A percentile compares a stretch with the other conserved stretches of the same genome.
Conservation (phyloP, 2,888 invertebrate genomes). For the Drosophila seclusa region DNA sequence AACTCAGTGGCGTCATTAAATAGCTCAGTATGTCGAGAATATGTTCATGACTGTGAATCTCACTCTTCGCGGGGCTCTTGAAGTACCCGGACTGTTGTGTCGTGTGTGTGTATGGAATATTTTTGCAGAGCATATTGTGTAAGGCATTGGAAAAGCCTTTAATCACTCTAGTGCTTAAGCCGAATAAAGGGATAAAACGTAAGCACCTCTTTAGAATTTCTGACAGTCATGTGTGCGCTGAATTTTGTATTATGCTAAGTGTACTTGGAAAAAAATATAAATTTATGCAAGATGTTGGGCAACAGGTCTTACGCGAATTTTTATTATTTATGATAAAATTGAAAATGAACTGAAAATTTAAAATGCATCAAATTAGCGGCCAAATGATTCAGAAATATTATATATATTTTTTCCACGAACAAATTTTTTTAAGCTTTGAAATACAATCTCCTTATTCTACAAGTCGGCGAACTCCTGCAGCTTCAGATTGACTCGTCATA, state of each 20-base stretch:
- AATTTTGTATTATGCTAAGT: slow-evolving; percentile 1
- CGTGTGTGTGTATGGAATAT: slow-evolving; percentile 16
- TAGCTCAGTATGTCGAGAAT: slow-evolving; percentile 60
- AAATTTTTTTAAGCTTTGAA: background rate
- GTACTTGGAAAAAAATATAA: background rate
- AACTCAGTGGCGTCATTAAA: slow-evolving; percentile 69
- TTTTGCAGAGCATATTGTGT: slow-evolving; percentile 25
- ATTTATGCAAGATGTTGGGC: background rate
- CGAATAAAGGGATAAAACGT: slow-evolving; percentile 7
- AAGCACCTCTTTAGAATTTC: slow-evolving; percentile 24
- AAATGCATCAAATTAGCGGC: background rate
- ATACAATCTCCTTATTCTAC: background rate
- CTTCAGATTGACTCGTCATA: background rate
- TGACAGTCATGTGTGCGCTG: slow-evolving; percentile 4
- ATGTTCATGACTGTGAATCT: slow-evolving; percentile 49
- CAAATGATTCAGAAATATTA: background rate
- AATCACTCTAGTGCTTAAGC: slow-evolving; percentile 39
- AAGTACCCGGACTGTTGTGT: slow-evolving; percentile 37
- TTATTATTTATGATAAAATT: background rate
- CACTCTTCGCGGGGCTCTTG: slow-evolving; percentile 3
- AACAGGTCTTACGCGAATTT: background rate
- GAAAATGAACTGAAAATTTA: background rate
- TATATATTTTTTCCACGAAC: background rate
- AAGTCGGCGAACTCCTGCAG: background rate
- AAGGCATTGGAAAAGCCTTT: slow-evolving; percentile 48